Evolutionary conservation across 2,888 invertebrate species (phyloP).

Genomic region (Tuberolachnus salignus): DNA sequence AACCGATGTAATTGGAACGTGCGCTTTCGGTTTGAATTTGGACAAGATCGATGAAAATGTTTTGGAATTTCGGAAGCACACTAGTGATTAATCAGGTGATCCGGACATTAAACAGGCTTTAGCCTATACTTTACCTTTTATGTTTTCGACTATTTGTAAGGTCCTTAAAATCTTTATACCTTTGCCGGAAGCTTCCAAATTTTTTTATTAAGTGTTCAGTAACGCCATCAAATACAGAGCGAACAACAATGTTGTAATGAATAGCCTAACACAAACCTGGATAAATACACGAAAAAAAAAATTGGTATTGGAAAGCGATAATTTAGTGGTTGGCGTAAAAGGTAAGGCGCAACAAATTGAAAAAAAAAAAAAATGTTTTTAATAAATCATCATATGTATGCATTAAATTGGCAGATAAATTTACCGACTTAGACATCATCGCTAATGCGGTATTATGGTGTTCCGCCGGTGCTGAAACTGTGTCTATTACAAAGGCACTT

Average conservation of each 20-base stretch:
- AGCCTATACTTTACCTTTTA: neutral
- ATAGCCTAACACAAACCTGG: neutral
- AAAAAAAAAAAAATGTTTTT: too few species aligned
- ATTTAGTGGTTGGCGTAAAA: too few species aligned
- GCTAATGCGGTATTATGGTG: slow-evolving; percentile 22
- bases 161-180: neutral
- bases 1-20: slow-evolving; percentile 65
- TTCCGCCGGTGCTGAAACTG: slow-evolving; percentile 16
- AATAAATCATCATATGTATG: too few species aligned
- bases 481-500: neutral
- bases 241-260: neutral
- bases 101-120: neutral
- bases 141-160: neutral
- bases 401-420: too few species aligned
- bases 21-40: slow-evolving; percentile 65
- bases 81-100: neutral
- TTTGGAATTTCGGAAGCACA: slow-evolving; percentile 61
- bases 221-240: neutral
- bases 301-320: neutral
- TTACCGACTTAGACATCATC: slow-evolving; percentile 1
- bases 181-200: neutral
- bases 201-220: neutral
- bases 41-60: slow-evolving; percentile 63
- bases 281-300: neutral
- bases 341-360: too few species aligned